Conservation (phyloP, 2,113 vertebrate genomes). For the Naja naja region DNA sequence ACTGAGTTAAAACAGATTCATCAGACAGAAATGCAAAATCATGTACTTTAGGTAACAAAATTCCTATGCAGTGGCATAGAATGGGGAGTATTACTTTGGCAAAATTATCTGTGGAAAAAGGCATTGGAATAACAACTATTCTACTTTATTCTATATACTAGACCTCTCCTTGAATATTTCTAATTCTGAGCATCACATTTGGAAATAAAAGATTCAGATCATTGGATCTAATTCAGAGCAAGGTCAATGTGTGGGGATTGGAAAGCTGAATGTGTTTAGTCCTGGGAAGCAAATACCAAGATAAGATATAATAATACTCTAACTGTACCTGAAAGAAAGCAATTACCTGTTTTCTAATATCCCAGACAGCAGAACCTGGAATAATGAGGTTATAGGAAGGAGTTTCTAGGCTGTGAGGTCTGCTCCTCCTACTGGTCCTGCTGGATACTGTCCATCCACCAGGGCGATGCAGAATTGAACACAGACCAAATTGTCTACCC, state of each 20-base stretch:
- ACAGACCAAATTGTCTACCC: not conserved
- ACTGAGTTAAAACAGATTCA: not conserved
- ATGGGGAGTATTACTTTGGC: not conserved
- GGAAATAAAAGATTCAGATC: not conserved
- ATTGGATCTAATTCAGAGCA: not conserved
- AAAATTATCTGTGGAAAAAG: not conserved
- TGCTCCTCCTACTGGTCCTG: not conserved
- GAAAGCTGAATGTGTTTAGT: not conserved
- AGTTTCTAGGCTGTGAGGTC: not conserved
- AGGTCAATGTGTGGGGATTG: not conserved
- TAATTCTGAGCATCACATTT: not conserved
- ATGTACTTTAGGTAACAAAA: not conserved
- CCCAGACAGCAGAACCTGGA: not conserved
- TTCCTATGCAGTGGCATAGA: not conserved
- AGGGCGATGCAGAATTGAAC: not conserved
- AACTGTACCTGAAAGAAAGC: not conserved
- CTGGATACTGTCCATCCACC: not conserved
- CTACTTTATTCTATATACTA: not conserved
- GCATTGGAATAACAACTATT: not conserved
- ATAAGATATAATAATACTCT: not conserved
- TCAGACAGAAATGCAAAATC: not conserved
- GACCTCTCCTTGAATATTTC: not conserved
- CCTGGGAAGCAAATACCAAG: not conserved
- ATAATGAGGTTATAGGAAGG: not conserved
- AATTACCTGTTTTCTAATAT: not conserved